phyloP scores from a whole-genome alignment of 2,888 invertebrate species.

The Steromphala cineraria region DNA sequence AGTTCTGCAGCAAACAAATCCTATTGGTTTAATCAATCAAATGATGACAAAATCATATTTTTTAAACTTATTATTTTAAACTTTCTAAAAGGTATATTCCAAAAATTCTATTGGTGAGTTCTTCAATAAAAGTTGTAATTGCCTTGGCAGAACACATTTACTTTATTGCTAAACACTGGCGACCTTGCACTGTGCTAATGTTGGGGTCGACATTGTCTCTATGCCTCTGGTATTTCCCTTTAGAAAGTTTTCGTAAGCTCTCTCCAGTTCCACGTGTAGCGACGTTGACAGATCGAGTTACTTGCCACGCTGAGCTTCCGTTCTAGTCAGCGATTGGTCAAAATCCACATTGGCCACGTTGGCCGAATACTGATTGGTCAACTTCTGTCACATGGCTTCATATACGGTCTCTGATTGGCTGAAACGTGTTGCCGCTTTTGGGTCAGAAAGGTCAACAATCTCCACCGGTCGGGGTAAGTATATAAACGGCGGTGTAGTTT shows the following conservation, averaged over 20 bases:
- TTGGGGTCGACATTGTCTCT: background rate
- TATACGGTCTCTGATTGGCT: conserved; percentile 18
- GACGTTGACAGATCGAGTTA: conserved; percentile 9
- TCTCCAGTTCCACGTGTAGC: background rate
- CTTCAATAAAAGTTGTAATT: no score
- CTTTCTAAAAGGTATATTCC: no score
- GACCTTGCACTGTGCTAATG: background rate
- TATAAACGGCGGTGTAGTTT: background rate
- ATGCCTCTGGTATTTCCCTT: background rate
- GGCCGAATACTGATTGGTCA: conserved; percentile 25
- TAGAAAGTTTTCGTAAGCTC: background rate
- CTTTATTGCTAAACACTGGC: no score
- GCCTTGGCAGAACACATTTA: no score
- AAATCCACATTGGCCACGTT: conserved; percentile 28
- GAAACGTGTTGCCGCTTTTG: background rate
- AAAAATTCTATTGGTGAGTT: no score
- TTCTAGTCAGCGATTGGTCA: background rate
- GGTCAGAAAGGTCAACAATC: conserved; percentile 13
- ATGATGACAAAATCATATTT: no score
- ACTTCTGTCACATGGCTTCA: background rate
- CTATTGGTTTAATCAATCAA: no score
- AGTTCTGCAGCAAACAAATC: no score
- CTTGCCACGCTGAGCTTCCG: conserved; percentile 24
- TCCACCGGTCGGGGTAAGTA: conserved; percentile 3
- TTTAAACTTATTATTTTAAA: no score